Evolutionary conservation across 2,797 vertebrate species (phyloP), one percentile per base, ranked within the genome.

Genomic region (Taenioides sp.): DNA sequence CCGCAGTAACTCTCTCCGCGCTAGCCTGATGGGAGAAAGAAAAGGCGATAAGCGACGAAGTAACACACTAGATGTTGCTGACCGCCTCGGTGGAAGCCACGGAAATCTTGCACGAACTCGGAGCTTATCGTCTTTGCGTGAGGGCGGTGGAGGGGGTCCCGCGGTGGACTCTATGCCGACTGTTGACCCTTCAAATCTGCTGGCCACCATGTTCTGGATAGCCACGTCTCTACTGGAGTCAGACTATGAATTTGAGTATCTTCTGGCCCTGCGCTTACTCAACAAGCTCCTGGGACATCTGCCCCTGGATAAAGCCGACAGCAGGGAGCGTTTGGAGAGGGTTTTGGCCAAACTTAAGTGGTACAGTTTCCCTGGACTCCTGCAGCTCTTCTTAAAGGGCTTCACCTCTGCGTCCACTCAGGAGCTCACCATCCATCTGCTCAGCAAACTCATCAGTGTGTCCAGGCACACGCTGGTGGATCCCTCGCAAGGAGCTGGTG

Each of bases 161-260:
- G 85, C 84, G 18, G 90, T 87, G 50, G 93, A 93, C 2, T 31
- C 84, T 40, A 92, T 93, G 72, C 94, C 95, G 27, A 93, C 97
- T 60, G 95, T 95, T 82, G 98, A 99, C 91, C 98, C 98, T 18
- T 87, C 95, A 40, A 98, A 95, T 86, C 90, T 99, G 92, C 95
- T 99, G 96, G 97, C 97, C 77, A 98, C 96, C 4, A 96, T 99
- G 67, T 99, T 99, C 89, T 99, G 98, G 98, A 99, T 99, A 43
- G 97, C 97, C 5, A 88, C 96, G 1, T 99, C 98, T 0, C 91
- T 99, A 76, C 87, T 99, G 0, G 98, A 99, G 91, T 99, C 98
- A 0, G 98, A 99, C 92, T 99, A 99, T 2, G 98, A 99, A 81
- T 98, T 98, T 34, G 98, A 99, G 90, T 99, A 99, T 81, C 94